A percentile compares a stretch with the other conserved stretches of the same genome.
Evolutionary conservation across 1,140 invertebrate species (phyloP).

Genomic region (Aporrectodea caliginosa): DNA sequence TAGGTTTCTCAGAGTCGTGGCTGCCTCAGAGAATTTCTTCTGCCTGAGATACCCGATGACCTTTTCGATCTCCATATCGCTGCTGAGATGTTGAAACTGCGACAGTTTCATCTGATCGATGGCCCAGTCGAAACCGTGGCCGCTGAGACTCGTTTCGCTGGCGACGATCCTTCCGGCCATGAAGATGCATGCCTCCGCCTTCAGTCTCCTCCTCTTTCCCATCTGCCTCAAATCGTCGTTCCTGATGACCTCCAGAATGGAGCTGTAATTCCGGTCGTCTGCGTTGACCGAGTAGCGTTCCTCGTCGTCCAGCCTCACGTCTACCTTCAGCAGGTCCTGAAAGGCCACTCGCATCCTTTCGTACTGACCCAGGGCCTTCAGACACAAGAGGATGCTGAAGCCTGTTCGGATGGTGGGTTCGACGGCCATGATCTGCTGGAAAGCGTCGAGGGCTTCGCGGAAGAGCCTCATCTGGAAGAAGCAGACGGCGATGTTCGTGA

Average conservation of each 20-base stretch:
- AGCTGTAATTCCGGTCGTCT: conserved; percentile 68
- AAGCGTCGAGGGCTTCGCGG: conserved; percentile 88
- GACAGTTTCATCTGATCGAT: conserved; percentile 68
- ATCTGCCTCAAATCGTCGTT: conserved; percentile 73
- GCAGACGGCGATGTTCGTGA: conserved; percentile 95
- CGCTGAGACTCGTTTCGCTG: conserved; percentile 72
- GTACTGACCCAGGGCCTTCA: conserved; percentile 84
- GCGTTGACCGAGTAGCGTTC: conserved; percentile 64
- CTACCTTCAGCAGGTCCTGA: conserved; percentile 81
- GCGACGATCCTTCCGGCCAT: conserved; percentile 89
- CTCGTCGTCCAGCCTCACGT: conserved; percentile 76
- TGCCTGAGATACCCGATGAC: conserved; percentile 83
- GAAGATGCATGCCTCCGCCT: conserved; percentile 80
- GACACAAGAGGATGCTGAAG: conserved; percentile 86
- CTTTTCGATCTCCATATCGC: conserved; percentile 89
- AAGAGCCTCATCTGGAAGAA: conserved; percentile 94
- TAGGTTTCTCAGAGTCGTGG: background rate
- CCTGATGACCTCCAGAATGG: conserved; percentile 73
- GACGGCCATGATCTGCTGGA: conserved; percentile 97
- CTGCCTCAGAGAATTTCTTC: conserved; percentile 69
- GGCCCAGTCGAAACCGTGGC: conserved; percentile 66
- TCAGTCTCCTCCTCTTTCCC: conserved; percentile 66
- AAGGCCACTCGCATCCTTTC: conserved; percentile 93
- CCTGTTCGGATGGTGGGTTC: conserved; percentile 81
- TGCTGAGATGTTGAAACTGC: conserved; percentile 71